A percentile compares a stretch with the other conserved stretches of the same genome.
Conservation (phyloP, 2,113 vertebrate genomes). For the Meles meles region DNA sequence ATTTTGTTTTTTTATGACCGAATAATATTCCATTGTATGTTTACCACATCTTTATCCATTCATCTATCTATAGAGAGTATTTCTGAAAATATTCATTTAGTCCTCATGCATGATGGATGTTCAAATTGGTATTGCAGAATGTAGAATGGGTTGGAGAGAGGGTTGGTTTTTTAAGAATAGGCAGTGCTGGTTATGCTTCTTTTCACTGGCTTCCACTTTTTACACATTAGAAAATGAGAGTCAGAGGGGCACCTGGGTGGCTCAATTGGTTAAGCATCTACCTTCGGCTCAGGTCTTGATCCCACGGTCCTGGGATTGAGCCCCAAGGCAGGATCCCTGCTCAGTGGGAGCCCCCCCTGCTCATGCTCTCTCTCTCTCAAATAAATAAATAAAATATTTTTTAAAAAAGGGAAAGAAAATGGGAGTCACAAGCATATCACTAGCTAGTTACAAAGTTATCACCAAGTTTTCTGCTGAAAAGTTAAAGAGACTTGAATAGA, state of each 20-base stretch:
- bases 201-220: not conserved
- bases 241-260: not conserved
- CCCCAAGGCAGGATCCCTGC: too few species aligned
- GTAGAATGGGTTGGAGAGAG: not conserved
- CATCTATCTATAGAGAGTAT: not conserved
- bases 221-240: not conserved
- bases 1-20: not conserved
- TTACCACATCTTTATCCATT: not conserved
- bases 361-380: too few species aligned
- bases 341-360: too few species aligned
- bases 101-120: not conserved
- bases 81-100: not conserved
- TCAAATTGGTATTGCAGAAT: not conserved
- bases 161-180: not conserved
- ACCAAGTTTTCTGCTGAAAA: not conserved
- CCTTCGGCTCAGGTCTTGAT: too few species aligned
- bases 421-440: not conserved
- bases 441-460: not conserved
- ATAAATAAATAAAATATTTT: too few species aligned
- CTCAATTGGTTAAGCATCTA: too few species aligned
- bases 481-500: not conserved
- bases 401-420: too few species aligned
- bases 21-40: not conserved
- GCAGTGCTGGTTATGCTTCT: not conserved
- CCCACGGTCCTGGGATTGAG: too few species aligned